Evolutionary conservation across 1,140 invertebrate species (phyloP), one percentile per base, ranked within the genome.

Genomic region (Drosophila equinoxialis): DNA sequence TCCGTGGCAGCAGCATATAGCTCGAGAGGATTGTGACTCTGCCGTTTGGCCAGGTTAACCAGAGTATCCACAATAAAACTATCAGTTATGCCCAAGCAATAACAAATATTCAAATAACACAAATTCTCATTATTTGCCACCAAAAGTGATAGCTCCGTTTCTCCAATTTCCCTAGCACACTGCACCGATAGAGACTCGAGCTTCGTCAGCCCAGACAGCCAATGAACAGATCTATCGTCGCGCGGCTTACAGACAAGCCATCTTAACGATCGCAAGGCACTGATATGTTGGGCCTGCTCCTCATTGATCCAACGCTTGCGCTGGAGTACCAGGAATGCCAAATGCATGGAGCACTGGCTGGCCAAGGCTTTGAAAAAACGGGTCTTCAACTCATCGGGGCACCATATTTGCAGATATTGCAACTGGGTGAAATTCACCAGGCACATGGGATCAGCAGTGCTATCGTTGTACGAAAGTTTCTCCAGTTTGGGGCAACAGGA

Each of bases 241-340:
- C 73, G 69, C 10, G 83, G 84, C 68, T 87, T 87, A 45, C 83
- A 87, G 0, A 87, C 84, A 33, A 87, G 79, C 80, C 84, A 83
- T 23, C 66, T 70, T 0, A 87, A 59, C 3, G 55, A 62, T 33
- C 63, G 76, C 17, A 87, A 79, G 30, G 69, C 62, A 37, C 76
- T 76, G 37, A 87, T 87, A 20, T 74, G 20, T 17, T 83, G 67
- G 10, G 83, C 84, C 33, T 87, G 83, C 57, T 89, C 80, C 37
- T 87, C 84, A 35, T 69, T 67, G 23, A 87, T 77, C 83, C 83
- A 89, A 6, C 76, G 84, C 42, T 83, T 87, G 2, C 84, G 76
- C 8, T 83, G 80, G 13, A 87, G 63, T 23, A 87, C 74, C 0
- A 87, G 66, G 45, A 60, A 89, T 33, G 87, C 69, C 65, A 87